These are phyloP conservation scores for Otus sunia DNA, from an alignment of 2,113 vertebrate genomes.

Conservation along the genomic window DNA sequence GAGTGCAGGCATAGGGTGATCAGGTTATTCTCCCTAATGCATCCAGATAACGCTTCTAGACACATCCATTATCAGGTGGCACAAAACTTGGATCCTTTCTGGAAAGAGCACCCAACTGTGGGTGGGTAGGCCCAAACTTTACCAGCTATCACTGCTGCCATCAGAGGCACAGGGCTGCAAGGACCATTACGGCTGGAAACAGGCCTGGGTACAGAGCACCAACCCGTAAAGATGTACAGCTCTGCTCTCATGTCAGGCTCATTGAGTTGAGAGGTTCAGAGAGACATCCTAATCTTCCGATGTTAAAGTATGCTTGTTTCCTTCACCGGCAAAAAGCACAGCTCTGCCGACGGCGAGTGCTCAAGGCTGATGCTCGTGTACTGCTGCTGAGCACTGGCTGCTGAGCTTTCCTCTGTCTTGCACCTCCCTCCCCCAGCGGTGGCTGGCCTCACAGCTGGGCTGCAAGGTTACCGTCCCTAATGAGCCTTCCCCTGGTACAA, in stretches of 20 bases:
- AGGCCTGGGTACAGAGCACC: not conserved
- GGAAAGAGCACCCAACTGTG: not conserved
- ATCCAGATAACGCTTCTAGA: not conserved
- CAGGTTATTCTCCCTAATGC: not conserved
- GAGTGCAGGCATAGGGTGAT: not conserved
- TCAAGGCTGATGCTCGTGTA: not conserved
- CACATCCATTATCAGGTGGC: not conserved
- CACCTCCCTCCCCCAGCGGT: not conserved
- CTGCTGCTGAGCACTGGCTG: not conserved
- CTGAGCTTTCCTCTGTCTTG: not conserved
- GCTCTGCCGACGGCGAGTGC: accelerated
- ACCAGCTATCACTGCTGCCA: not conserved
- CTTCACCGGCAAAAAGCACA: not conserved
- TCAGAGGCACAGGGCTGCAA: not conserved
- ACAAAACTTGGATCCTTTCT: not conserved
- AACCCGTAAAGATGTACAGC: not conserved
- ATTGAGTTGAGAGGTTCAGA: not conserved
- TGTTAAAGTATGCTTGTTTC: not conserved
- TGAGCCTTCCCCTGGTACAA: not conserved
- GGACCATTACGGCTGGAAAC: not conserved
- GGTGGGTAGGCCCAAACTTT: not conserved
- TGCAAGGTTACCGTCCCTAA: not conserved
- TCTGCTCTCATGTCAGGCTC: not conserved
- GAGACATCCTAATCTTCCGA: not conserved
- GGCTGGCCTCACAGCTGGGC: not conserved